Percentiles rank a stretch among this genome's conserved stretches.
phyloP scores from a whole-genome alignment of 2,888 invertebrate genomes.

The Lampropteryx suffumata region DNA sequence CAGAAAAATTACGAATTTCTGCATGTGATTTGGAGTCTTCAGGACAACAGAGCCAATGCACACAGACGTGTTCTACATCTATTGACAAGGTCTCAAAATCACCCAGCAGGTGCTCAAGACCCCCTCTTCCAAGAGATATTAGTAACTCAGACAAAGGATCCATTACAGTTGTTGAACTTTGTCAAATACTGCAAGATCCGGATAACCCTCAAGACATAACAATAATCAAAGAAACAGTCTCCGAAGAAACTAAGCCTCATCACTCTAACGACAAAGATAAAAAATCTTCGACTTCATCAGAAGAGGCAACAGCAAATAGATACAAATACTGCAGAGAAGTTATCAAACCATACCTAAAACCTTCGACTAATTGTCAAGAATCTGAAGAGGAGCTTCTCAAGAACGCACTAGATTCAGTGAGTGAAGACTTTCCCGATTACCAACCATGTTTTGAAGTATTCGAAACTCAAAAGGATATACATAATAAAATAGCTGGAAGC shows the following conservation, averaged over 20 bases:
- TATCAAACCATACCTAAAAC: constrained; percentile 47
- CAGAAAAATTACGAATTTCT: constrained; percentile 34
- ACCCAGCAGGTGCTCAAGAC: constrained; percentile 5
- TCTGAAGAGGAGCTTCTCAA: constrained; percentile 41
- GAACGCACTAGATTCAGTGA: constrained; percentile 35
- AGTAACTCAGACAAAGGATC: constrained; percentile 32
- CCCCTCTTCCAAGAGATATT: constrained; percentile 31
- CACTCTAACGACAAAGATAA: neutral
- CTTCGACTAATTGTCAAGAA: constrained; percentile 36
- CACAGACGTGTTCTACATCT: constrained; percentile 40
- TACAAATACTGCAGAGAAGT: constrained; percentile 54
- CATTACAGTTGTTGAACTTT: constrained; percentile 43
- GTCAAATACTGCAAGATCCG: constrained; percentile 43
- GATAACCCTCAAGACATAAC: constrained; percentile 37
- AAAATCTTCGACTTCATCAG: constrained; percentile 7
- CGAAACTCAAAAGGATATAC: constrained; percentile 16
- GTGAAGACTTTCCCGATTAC: constrained; percentile 43
- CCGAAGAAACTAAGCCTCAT: constrained; percentile 40
- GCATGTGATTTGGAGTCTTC: constrained; percentile 29
- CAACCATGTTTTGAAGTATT: constrained; percentile 33
- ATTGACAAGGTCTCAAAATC: constrained; percentile 6
- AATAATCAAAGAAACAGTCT: constrained; percentile 44
- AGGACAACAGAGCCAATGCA: constrained; percentile 42
- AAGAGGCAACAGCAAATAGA: constrained; percentile 34
- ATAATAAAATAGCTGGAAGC: constrained; percentile 1